Evolutionary conservation across 2,113 vertebrate genomes (phyloP), one percentile per base, ranked within the genome.

Genomic region (Craseonycteris thonglongyai): DNA sequence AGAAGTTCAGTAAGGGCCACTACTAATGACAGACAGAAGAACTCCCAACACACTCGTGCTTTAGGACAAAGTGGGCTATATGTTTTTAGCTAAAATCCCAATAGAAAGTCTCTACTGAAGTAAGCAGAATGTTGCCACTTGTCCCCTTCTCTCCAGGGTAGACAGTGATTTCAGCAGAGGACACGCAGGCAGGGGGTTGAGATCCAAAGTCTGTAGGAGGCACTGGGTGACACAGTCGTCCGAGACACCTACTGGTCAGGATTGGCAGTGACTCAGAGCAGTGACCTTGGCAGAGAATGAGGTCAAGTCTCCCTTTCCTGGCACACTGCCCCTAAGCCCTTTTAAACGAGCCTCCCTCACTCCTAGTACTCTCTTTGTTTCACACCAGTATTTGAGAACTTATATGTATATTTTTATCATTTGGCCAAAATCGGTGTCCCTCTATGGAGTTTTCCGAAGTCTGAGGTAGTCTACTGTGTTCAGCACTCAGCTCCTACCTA

Each of bases 271-370:
- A 69, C 14, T 54, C 22, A n/a, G 69, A 69, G 54, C 0, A 35
- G 35, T 21, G 18, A 0, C 15, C 35, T 54, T 18, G n/a, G 26
- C 6, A 33, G 2, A 81, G 3, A 38, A 10, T 14, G 6, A 78
- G 4, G 16, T 16, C 4, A 33, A 0, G 0, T 45, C 11, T 19
- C 26, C 24, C 0, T 28, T 66, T 49, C 21, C 13, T 28, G 66
- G 13, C 0, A 4, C 1, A 15, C 0, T 28, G 3, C 7, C 14
- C 8, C 24, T 3, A 24, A 4, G 1, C 6, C 5, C 28, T 1
- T 5, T 28, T 19, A 76, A 15, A 16, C 24, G 2, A 58, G 1
- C 6, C 13, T 59, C 63, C 2, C 22, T 91, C 12, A 59, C 35
- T 71, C 42, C 71, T 18, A 22, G 13, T 58, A 2, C 15, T 59